A percentile compares a stretch with the other conserved stretches of the same genome.
Evolutionary conservation across 1,140 invertebrate genomes (phyloP).

Genomic region (Acromyrmex heyeri): DNA sequence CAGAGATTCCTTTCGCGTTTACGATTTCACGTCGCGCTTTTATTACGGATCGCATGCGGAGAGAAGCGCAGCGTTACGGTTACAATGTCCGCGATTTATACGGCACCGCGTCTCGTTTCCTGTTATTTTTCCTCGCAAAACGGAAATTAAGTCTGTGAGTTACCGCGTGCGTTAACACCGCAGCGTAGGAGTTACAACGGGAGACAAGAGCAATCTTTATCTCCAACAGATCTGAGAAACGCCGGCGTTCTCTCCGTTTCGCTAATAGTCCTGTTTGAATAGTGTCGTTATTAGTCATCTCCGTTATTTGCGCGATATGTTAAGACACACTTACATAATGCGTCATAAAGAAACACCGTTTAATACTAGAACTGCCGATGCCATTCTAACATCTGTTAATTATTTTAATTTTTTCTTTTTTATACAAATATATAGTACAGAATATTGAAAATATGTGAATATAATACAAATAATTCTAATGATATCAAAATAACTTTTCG

Average conservation of each 20-base stretch:
- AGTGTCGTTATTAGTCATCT: slow-evolving; percentile 26
- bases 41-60: slow-evolving; percentile 75
- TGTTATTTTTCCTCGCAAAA: slow-evolving; percentile 82
- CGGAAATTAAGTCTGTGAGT: slow-evolving; percentile 58
- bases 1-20: slow-evolving; percentile 18
- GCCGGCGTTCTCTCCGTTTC: not conserved
- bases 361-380: no score
- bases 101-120: slow-evolving; percentile 58
- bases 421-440: no score
- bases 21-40: slow-evolving; percentile 49
- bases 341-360: slow-evolving; percentile 7
- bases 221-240: slow-evolving; percentile 40
- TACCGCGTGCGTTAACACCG: slow-evolving; percentile 46
- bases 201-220: slow-evolving; percentile 45
- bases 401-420: no score
- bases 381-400: no score
- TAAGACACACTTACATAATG: slow-evolving; percentile 20
- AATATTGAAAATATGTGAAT: no score
- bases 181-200: slow-evolving; percentile 22
- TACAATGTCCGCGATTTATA: slow-evolving; percentile 54
- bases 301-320: slow-evolving; percentile 15
- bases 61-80: slow-evolving; percentile 84
- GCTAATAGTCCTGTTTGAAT: slow-evolving; percentile 16
- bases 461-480: no score
- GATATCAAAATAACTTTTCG: no score